Conservation (phyloP, 2,888 invertebrate species). For the Drosophila paranaensis region DNA sequence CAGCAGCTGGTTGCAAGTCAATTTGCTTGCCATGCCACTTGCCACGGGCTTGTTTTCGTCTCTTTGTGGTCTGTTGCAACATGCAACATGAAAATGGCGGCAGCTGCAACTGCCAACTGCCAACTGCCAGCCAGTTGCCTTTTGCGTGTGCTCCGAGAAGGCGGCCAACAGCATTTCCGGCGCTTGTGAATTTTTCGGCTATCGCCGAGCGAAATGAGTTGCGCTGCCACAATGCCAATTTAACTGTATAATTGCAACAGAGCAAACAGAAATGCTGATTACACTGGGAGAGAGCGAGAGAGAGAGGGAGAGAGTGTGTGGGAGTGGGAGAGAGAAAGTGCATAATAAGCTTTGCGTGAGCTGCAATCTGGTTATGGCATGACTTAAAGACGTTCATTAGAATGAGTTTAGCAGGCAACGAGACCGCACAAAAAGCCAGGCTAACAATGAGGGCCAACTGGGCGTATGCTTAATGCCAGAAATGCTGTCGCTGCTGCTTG, state of each 20-base stretch:
- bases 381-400: slow-evolving; percentile 44
- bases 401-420: slow-evolving; percentile 15
- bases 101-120: slow-evolving; percentile 42
- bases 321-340: neutral
- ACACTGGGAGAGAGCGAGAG: neutral
- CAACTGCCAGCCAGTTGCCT: slow-evolving; percentile 19
- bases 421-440: slow-evolving; percentile 26
- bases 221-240: slow-evolving; percentile 35
- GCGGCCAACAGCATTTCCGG: slow-evolving; percentile 25
- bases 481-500: slow-evolving; percentile 14
- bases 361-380: slow-evolving; percentile 37
- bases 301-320: neutral
- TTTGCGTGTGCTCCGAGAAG: slow-evolving; percentile 26
- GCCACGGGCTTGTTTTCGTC: slow-evolving; percentile 32
- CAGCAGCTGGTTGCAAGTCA: slow-evolving; percentile 53
- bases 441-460: slow-evolving; percentile 13
- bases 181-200: slow-evolving; percentile 17
- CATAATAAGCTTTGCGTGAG: slow-evolving; percentile 30
- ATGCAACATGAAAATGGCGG: slow-evolving; percentile 65
- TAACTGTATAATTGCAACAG: slow-evolving; percentile 51
- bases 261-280: slow-evolving; percentile 36
- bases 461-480: slow-evolving; percentile 42
- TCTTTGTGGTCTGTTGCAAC: slow-evolving; percentile 51
- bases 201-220: slow-evolving; percentile 28
- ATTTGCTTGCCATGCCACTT: slow-evolving; percentile 36